phyloP scores from a whole-genome alignment of 1,140 invertebrate species.

The Hypsibius dujardini region DNA sequence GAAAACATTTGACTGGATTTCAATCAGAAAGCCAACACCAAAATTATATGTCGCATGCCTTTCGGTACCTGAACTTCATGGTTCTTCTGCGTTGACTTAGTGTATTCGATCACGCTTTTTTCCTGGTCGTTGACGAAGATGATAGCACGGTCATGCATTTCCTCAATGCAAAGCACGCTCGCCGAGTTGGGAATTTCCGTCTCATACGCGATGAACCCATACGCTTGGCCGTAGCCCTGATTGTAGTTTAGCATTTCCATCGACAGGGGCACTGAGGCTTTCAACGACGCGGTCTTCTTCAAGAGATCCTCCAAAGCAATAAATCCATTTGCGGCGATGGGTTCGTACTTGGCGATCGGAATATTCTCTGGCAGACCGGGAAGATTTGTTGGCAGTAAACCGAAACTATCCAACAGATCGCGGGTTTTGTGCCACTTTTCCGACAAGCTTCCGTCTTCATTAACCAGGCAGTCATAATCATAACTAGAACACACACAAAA shows the following conservation, averaged over 20 bases:
- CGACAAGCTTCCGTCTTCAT: slow-evolving; percentile 35
- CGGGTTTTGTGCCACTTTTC: slow-evolving; percentile 32
- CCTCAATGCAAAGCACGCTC: slow-evolving; percentile 23
- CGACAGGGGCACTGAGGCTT: slow-evolving; percentile 10
- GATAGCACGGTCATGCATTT: slow-evolving; percentile 28
- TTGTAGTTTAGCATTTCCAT: slow-evolving; percentile 31
- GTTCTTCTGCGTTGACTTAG: neutral
- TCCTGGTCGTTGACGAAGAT: slow-evolving; percentile 26
- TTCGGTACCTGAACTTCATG: neutral
- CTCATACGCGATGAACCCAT: slow-evolving; percentile 31
- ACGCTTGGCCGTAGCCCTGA: slow-evolving; percentile 28
- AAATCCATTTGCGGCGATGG: too few relatives aligned
- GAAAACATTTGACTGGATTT: too few relatives aligned
- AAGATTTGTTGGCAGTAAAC: neutral
- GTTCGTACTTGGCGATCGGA: too few relatives aligned
- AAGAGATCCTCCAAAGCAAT: too few relatives aligned
- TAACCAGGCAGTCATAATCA: slow-evolving; percentile 38
- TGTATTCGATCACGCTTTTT: slow-evolving; percentile 23
- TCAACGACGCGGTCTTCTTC: too few relatives aligned
- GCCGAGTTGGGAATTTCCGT: slow-evolving; percentile 24
- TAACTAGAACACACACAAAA: neutral
- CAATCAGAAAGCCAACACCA: too few relatives aligned
- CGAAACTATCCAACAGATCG: slow-evolving; percentile 30
- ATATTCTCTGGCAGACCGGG: too few relatives aligned
- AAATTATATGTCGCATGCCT: too few relatives aligned